These are phyloP conservation scores for Catotricha subobsoleta DNA, from an alignment of 2,888 invertebrate species.

Conservation along the genomic window DNA sequence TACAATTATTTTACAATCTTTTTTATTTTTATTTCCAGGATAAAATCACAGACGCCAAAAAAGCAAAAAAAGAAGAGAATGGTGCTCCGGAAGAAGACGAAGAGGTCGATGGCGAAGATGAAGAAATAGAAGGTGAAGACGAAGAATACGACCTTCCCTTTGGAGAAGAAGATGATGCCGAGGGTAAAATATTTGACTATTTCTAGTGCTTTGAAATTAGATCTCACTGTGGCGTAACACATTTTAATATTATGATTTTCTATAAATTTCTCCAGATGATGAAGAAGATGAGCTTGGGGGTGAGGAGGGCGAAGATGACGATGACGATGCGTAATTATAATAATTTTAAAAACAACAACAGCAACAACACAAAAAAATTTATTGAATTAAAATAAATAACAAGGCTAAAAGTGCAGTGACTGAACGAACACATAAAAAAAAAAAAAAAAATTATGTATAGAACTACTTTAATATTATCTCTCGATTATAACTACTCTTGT, in stretches of 20 bases:
- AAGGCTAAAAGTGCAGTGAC: constrained; percentile 1
- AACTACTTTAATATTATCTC: neutral
- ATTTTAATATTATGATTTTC: neutral
- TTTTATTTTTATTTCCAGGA: constrained; percentile 18
- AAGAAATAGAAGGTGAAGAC: constrained; percentile 4
- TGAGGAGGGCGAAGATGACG: neutral
- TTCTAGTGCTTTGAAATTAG: too few relatives aligned
- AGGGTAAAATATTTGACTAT: too few relatives aligned
- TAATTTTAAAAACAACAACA: neutral
- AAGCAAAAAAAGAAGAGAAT: constrained; percentile 25
- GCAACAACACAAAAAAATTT: neutral
- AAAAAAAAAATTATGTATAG: too few relatives aligned
- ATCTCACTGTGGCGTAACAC: neutral
- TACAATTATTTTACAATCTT: neutral
- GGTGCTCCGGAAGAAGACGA: constrained; percentile 22
- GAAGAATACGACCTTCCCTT: constrained; percentile 3
- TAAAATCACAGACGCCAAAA: constrained; percentile 28
- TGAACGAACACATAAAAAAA: constrained; percentile 1
- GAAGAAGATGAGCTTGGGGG: neutral
- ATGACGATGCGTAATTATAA: neutral
- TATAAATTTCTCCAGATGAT: neutral
- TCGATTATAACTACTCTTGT: neutral
- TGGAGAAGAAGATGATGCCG: too few relatives aligned
- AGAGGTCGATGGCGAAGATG: constrained; percentile 12
- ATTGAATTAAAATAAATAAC: neutral